phyloP scores from a whole-genome alignment of 2,113 vertebrate species.

The Benthochromis sp. region DNA sequence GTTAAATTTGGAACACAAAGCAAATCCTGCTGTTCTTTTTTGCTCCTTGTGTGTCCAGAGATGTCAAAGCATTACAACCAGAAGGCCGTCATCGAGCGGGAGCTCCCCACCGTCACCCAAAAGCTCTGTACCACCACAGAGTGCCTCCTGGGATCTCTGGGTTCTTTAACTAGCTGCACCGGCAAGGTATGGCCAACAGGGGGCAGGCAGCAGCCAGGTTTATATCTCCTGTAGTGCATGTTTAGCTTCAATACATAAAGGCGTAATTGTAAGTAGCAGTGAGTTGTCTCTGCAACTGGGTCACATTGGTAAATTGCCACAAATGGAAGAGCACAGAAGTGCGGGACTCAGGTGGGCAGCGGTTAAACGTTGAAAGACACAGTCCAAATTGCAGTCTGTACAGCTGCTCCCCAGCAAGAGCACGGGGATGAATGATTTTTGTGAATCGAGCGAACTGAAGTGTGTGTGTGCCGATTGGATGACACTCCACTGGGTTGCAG shows the following conservation, averaged over 20 bases:
- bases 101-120: constrained; percentile 88
- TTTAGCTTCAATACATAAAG: not conserved
- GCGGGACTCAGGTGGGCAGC: constrained; percentile 47
- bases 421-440: constrained; percentile 9
- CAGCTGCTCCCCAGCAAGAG: constrained; percentile 47
- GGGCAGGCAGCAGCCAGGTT: constrained; percentile 26
- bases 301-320: constrained; percentile 7
- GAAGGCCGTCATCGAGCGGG: constrained; percentile 86
- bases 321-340: not conserved
- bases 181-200: constrained; percentile 80
- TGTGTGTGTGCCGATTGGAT: not conserved
- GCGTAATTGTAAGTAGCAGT: not conserved
- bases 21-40: not conserved
- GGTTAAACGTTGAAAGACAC: constrained; percentile 17
- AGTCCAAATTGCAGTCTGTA: constrained; percentile 27
- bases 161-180: constrained; percentile 80
- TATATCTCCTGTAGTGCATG: not conserved
- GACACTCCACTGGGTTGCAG: not conserved
- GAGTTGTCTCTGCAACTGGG: constrained; percentile 14
- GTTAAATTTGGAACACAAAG: not conserved
- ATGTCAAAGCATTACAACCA: constrained; percentile 92
- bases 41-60: constrained; percentile 63
- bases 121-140: constrained; percentile 93
- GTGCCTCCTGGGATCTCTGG: constrained; percentile 87
- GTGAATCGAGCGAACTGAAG: constrained; percentile 3